Evolutionary conservation across 2,113 vertebrate genomes (phyloP).

Genomic region (Microcebus ravelobensis): DNA sequence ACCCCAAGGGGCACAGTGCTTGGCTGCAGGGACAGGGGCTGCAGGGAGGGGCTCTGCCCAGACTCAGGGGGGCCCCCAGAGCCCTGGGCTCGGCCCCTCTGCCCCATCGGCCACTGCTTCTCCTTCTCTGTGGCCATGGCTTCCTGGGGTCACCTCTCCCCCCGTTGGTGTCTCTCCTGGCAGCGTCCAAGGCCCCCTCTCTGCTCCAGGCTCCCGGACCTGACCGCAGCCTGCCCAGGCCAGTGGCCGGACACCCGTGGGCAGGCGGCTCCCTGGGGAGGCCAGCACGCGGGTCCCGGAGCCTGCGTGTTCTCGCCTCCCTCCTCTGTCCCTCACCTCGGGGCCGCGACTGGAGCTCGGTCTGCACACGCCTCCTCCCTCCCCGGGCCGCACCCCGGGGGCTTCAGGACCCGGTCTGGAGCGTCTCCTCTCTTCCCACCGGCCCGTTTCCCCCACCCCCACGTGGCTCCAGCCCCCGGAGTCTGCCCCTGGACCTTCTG

Average conservation of each 20-base stretch:
- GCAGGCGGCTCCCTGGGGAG: fast-evolving
- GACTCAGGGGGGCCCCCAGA: background rate
- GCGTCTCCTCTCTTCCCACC: background rate
- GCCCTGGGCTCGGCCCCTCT: background rate
- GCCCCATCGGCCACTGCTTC: too few species aligned
- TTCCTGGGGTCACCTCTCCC: background rate
- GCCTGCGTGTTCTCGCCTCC: too few species aligned
- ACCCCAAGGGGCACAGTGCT: background rate
- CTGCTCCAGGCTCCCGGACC: background rate
- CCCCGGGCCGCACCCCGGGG: background rate
- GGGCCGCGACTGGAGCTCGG: background rate
- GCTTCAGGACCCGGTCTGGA: background rate
- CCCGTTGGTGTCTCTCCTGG: background rate
- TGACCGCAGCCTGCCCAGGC: background rate
- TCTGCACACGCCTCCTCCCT: background rate
- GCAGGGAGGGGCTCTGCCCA: background rate
- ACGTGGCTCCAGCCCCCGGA: background rate
- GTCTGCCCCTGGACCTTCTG: background rate
- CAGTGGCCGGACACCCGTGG: fast-evolving
- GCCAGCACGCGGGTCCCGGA: background rate
- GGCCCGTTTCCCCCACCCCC: background rate
- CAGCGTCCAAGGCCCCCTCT: background rate
- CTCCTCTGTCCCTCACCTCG: background rate
- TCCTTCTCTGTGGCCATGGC: fast-evolving
- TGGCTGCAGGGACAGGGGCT: background rate